phyloP scores from a whole-genome alignment of 1,140 invertebrate genomes.

The Daktulosphaira vitifoliae region DNA sequence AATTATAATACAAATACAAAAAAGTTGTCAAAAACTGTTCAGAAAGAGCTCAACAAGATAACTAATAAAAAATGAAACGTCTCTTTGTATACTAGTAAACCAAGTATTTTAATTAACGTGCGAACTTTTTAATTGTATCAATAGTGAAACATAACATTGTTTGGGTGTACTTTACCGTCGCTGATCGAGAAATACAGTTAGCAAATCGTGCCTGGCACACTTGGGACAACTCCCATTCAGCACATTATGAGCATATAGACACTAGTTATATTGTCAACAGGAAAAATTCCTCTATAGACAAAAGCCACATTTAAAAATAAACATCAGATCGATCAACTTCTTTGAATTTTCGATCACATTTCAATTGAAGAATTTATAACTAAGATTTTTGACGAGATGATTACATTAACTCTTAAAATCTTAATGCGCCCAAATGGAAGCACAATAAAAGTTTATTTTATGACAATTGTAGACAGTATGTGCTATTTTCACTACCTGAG shows the following conservation, averaged over 20 bases:
- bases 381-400: too few species aligned
- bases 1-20: too few species aligned
- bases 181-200: background rate
- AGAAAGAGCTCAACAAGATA: too few species aligned
- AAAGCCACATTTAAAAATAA: conserved; percentile 17
- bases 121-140: conserved; percentile 16
- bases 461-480: too few species aligned
- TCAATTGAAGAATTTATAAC: too few species aligned
- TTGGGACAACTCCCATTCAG: background rate
- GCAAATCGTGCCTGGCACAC: conserved; percentile 22
- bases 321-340: conserved; percentile 11
- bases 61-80: background rate
- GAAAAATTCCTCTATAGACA: conserved; percentile 4
- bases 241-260: too few species aligned
- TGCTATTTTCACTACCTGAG: too few species aligned
- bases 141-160: background rate
- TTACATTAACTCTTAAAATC: too few species aligned
- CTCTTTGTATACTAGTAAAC: background rate
- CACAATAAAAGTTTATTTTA: too few species aligned
- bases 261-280: background rate
- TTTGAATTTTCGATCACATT: too few species aligned
- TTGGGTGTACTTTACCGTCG: background rate
- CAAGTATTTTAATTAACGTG: conserved; percentile 26
- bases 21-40: too few species aligned
- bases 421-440: too few species aligned